Conservation (phyloP, 2,113 vertebrate genomes). For the Rhynchomys soricoides region DNA sequence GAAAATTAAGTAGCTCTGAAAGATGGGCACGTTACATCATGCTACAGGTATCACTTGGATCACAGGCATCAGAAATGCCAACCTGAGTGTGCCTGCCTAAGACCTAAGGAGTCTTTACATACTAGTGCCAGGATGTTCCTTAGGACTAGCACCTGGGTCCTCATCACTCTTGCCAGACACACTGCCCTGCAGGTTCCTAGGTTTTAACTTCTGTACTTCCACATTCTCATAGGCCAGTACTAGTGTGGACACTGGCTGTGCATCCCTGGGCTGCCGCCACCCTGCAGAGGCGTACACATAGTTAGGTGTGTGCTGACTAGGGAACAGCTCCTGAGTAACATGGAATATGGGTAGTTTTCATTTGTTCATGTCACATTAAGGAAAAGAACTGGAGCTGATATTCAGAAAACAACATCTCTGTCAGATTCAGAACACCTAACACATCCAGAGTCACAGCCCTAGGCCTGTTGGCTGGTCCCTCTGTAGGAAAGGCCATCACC, state of each 20-base stretch:
- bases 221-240: not conserved
- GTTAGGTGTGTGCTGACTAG: not conserved
- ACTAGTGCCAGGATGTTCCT: not conserved
- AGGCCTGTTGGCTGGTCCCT: not conserved
- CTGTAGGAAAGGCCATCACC: rapidly evolving
- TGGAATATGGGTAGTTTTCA: not conserved
- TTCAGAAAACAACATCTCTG: not conserved
- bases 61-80: not conserved
- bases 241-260: not conserved
- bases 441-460: not conserved
- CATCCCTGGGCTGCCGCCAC: not conserved
- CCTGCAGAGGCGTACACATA: too few relatives aligned
- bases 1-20: not conserved
- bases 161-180: not conserved
- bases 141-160: not conserved
- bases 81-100: constrained; percentile 3
- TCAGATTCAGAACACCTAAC: not conserved
- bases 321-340: not conserved
- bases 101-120: not conserved
- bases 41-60: not conserved
- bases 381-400: not conserved
- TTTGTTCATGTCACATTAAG: not conserved
- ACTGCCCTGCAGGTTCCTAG: not conserved
- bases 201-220: not conserved
- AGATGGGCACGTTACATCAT: not conserved